Percentiles rank a stretch among this genome's conserved stretches.
Evolutionary conservation across 1,140 invertebrate species (phyloP).

Genomic region (Mizuhopecten yessoensis): DNA sequence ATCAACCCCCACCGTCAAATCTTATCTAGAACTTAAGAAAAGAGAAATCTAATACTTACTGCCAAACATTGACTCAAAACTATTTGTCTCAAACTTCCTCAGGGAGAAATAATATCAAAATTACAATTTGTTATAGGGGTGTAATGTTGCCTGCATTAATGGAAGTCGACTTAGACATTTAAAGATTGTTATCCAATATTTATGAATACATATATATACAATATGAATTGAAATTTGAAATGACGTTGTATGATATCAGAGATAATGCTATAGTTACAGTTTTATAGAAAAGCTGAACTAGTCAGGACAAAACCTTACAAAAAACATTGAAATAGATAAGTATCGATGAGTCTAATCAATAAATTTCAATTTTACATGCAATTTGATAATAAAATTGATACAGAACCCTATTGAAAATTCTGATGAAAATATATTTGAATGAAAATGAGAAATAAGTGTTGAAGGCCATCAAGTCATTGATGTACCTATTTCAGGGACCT

Average conservation of each 20-base stretch:
- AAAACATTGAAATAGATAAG: background rate
- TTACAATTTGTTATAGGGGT: background rate
- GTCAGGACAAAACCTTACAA: background rate
- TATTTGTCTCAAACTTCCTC: background rate
- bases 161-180: background rate
- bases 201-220: background rate
- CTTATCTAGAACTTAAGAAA: background rate
- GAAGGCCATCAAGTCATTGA: no score
- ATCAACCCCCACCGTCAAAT: background rate
- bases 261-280: background rate
- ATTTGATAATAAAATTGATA: background rate
- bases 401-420: no score
- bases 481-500: no score
- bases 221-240: background rate
- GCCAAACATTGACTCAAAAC: background rate
- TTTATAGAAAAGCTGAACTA: background rate
- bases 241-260: background rate
- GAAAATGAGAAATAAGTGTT: no score
- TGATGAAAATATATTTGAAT: no score
- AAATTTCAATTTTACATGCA: background rate
- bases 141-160: slow-evolving; percentile 7
- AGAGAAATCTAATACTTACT: background rate
- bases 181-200: slow-evolving; percentile 13
- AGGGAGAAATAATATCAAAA: background rate
- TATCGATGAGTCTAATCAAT: background rate